A percentile compares a stretch with the other conserved stretches of the same genome.
These are phyloP conservation scores for Chrysodeixis includens DNA, from an alignment of 2,888 invertebrate species.

Conservation along the genomic window DNA sequence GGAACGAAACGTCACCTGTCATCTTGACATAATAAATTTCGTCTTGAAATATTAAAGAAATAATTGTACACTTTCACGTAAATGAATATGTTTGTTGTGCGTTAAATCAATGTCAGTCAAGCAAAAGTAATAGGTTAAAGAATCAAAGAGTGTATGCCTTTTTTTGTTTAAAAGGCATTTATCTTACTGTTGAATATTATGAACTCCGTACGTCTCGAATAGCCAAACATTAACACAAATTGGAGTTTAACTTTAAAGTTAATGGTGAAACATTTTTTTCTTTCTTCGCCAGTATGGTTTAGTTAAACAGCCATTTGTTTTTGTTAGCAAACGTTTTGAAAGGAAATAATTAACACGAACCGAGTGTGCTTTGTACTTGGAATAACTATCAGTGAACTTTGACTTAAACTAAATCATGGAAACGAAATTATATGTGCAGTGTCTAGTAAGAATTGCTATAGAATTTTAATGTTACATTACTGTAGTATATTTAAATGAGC, in stretches of 20 bases:
- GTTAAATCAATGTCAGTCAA: constrained; percentile 39
- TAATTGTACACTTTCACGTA: constrained; percentile 32
- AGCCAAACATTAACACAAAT: constrained; percentile 55
- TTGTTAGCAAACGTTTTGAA: constrained; percentile 43
- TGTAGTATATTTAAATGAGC: not conserved
- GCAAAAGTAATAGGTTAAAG: constrained; percentile 35
- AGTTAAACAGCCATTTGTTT: constrained; percentile 53
- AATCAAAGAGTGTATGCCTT: constrained; percentile 21
- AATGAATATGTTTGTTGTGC: constrained; percentile 38
- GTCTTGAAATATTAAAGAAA: constrained; percentile 33
- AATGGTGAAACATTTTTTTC: constrained; percentile 47
- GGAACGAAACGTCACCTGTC: constrained; percentile 69
- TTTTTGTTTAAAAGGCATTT: constrained; percentile 40
- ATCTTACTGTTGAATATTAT: constrained; percentile 46
- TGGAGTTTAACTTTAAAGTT: constrained; percentile 48
- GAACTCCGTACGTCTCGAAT: constrained; percentile 42
- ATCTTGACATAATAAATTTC: constrained; percentile 62
- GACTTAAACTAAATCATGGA: constrained; percentile 27
- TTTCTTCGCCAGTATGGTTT: constrained; percentile 30
- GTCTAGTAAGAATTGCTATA: not conserved
- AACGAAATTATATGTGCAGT: constrained; percentile 9
- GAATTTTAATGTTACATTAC: not conserved
- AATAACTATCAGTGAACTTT: constrained; percentile 30
- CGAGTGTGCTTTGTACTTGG: constrained; percentile 22
- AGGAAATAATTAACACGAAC: constrained; percentile 42